Conservation (phyloP, 2,797 vertebrate species). For the Pantherophis vulpinus region DNA sequence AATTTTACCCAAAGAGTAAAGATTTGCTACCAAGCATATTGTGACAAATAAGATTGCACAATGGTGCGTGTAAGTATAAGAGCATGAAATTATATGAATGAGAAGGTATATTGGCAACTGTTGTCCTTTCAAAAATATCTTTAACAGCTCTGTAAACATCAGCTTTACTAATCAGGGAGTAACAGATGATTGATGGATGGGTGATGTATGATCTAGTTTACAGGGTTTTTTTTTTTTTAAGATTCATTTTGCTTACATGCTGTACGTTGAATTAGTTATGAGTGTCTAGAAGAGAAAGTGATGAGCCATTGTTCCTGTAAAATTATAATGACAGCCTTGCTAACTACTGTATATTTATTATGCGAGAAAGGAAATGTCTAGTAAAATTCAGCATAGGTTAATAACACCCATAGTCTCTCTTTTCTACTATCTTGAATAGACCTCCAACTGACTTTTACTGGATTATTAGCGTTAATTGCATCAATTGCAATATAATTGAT, state of each 20-base stretch:
- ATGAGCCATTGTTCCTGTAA: conserved; percentile 78
- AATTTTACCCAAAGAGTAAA: background rate
- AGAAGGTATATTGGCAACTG: conserved; percentile 50
- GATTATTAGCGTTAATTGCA: conserved; percentile 87
- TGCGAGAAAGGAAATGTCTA: conserved; percentile 81
- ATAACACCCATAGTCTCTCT: conserved; percentile 82
- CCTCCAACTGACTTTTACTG: conserved; percentile 85
- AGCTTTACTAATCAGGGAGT: conserved; percentile 64
- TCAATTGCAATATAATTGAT: conserved; percentile 89
- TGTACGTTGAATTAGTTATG: conserved; percentile 76
- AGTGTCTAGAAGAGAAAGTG: conserved; percentile 73
- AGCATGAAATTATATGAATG: conserved; percentile 49
- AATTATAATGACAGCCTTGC: conserved; percentile 81
- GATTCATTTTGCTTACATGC: conserved; percentile 75
- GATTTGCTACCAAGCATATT: conserved; percentile 25
- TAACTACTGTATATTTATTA: conserved; percentile 79
- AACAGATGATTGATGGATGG: conserved; percentile 74
- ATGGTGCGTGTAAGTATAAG: background rate
- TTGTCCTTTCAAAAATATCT: conserved; percentile 59
- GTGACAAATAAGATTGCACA: conserved; percentile 35
- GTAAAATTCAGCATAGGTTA: conserved; percentile 83
- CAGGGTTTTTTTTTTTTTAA: conserved; percentile 59
- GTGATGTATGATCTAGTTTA: conserved; percentile 66
- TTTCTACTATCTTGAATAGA: conserved; percentile 82
- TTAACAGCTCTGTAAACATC: conserved; percentile 59